Evolutionary conservation across 2,888 invertebrate genomes (phyloP), one percentile per base, ranked within the genome.

Genomic region (Drosophila atripex): DNA sequence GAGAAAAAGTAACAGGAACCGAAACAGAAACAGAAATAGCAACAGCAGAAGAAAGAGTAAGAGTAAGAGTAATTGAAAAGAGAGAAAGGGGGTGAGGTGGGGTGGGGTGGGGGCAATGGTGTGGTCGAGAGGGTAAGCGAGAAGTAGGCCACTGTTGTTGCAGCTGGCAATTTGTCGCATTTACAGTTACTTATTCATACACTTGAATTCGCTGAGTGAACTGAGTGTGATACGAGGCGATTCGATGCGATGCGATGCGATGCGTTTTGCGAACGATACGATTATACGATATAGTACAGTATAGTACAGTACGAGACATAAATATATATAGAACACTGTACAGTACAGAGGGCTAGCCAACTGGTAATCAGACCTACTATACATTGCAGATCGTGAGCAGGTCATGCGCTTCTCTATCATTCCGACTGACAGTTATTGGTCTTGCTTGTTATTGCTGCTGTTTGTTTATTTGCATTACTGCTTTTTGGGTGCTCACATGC

Each of bases 401-500:
- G 69, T 76, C 80, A 80, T 80, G 80, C 80, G 80, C 64, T 80
- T 68, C 52, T 47, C 56, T 65, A 64, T 75, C 73, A 61, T 70
- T 71, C 73, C 65, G 47, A 61, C 71, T 66, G 63, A 75, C 69
- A 76, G 53, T 56, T 74, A 66, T 77, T 83, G 63, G 54, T 73
- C 68, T 68, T 60, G 43, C 32, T 56, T 63, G 32, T 58, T 66
- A 69, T 47, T 57, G 66, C 49, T 41, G 46, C 68, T 72, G 58
- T 35, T 72, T 46, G 45, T 65, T 35, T 38, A 57, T 58, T 71
- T 59, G 39, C 49, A 57, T 53, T 71, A 47, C 35, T n/a, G n/a
- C 16, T 18, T 18, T 41, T 41, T 9, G 52, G 75, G 88, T 80
- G 85, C 86, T 77, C 83, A 74, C 88, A 88, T 88, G 88, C 88